phyloP scores from a whole-genome alignment of 1,140 invertebrate species.

The Atta colombica region DNA sequence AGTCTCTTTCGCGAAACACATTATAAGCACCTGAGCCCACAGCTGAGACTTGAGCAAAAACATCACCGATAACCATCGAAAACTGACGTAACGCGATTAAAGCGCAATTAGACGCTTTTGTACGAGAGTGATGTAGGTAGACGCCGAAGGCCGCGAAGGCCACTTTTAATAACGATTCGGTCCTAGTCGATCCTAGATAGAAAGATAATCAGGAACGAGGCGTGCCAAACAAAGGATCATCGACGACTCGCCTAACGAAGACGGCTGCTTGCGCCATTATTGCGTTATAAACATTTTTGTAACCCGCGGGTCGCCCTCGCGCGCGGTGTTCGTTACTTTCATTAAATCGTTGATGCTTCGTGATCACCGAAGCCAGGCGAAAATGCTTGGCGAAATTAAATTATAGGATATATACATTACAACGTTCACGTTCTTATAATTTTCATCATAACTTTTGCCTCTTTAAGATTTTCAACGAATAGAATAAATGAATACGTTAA shows the following conservation, averaged over 20 bases:
- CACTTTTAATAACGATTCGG: conserved; percentile 8
- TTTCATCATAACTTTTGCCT: conserved; percentile 10
- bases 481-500: background rate
- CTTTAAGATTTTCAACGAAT: background rate
- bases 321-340: conserved; percentile 42
- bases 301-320: conserved; percentile 38
- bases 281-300: conserved; percentile 38
- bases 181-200: conserved; percentile 21
- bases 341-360: conserved; percentile 39
- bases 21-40: conserved; percentile 14
- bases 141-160: conserved; percentile 44
- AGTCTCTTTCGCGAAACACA: conserved; percentile 10
- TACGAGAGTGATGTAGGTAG: conserved; percentile 58
- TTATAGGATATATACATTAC: background rate
- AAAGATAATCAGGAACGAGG: conserved; percentile 57
- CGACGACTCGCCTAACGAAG: background rate
- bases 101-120: conserved; percentile 40
- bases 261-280: conserved; percentile 35
- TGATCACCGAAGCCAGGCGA: conserved; percentile 24
- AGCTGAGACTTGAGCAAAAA: conserved; percentile 36
- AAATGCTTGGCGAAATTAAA: conserved; percentile 47
- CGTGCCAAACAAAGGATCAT: conserved; percentile 56
- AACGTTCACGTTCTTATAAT: background rate
- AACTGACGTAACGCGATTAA: conserved; percentile 53
- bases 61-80: conserved; percentile 28